A percentile compares a stretch with the other conserved stretches of the same genome.
These are phyloP conservation scores for Trachurus trachurus DNA, from an alignment of 2,797 vertebrate genomes.

Conservation along the genomic window DNA sequence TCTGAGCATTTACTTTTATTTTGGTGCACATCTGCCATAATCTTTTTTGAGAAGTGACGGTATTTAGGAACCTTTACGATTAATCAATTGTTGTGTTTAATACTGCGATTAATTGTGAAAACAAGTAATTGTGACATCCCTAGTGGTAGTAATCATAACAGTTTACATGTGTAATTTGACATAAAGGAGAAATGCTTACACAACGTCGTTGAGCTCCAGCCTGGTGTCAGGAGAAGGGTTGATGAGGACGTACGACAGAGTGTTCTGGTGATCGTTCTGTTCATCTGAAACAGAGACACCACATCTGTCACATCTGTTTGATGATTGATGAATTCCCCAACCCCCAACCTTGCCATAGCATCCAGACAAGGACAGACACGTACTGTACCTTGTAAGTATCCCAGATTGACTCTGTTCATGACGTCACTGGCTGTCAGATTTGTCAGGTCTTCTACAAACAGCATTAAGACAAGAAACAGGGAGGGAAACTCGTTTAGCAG, in stretches of 20 bases:
- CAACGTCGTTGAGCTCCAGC: slow-evolving; percentile 94
- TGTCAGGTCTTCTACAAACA: slow-evolving; percentile 90
- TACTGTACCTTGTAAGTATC: slow-evolving; percentile 95
- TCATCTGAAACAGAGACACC: slow-evolving; percentile 87
- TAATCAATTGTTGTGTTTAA: no score
- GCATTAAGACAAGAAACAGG: slow-evolving; percentile 22
- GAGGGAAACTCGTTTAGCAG: slow-evolving; percentile 44
- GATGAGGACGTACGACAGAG: slow-evolving; percentile 94
- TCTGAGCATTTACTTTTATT: no score
- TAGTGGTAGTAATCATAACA: no score
- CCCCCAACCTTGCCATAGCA: background rate
- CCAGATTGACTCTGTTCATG: slow-evolving; percentile 99
- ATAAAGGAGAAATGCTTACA: slow-evolving; percentile 83
- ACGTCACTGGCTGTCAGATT: slow-evolving; percentile 98
- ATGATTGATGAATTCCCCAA: background rate
- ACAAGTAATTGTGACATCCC: no score
- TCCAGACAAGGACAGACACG: background rate
- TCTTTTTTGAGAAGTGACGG: no score
- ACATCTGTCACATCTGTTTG: background rate
- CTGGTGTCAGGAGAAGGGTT: slow-evolving; percentile 94
- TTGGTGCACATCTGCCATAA: no score
- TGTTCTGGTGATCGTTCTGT: slow-evolving; percentile 96
- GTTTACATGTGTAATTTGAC: background rate
- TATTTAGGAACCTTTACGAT: no score
- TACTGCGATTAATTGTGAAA: no score